A percentile compares a stretch with the other conserved stretches of the same genome.
phyloP scores from a whole-genome alignment of 2,888 invertebrate genomes.

The Tetragonula carbonaria region DNA sequence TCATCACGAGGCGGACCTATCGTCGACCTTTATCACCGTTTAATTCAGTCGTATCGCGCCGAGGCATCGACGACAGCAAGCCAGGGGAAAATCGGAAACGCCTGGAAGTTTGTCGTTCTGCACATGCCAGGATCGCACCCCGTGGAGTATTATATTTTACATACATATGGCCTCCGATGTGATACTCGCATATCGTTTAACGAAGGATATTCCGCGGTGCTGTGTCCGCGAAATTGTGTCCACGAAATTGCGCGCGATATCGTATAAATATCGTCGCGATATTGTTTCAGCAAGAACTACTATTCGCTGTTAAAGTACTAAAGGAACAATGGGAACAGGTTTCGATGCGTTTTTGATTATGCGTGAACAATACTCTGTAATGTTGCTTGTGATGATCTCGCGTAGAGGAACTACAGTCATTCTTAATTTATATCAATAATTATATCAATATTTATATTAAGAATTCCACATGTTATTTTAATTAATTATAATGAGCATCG shows the following conservation, averaged over 20 bases:
- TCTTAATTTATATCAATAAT: too few species aligned
- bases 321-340: too few species aligned
- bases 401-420: too few species aligned
- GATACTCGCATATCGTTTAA: constrained; percentile 22
- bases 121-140: constrained; percentile 29
- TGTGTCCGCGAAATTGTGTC: constrained; percentile 6
- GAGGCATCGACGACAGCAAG: constrained; percentile 17
- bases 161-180: constrained; percentile 30
- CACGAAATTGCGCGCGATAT: background rate
- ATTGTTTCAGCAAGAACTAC: constrained; percentile 15
- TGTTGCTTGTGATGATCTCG: too few species aligned
- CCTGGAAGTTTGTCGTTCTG: constrained; percentile 27
- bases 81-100: constrained; percentile 26
- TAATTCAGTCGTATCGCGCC: constrained; percentile 38
- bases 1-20: constrained; percentile 23
- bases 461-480: too few species aligned
- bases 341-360: too few species aligned
- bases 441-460: too few species aligned
- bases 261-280: background rate
- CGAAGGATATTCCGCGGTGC: constrained; percentile 20
- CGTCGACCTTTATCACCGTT: constrained; percentile 33
- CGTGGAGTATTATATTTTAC: constrained; percentile 42
- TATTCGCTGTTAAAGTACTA: background rate
- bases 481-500: too few species aligned
- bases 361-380: too few species aligned